A percentile compares a stretch with the other conserved stretches of the same genome.
Evolutionary conservation across 2,888 invertebrate species (phyloP).

Genomic region (Aproaerema taeniolella): DNA sequence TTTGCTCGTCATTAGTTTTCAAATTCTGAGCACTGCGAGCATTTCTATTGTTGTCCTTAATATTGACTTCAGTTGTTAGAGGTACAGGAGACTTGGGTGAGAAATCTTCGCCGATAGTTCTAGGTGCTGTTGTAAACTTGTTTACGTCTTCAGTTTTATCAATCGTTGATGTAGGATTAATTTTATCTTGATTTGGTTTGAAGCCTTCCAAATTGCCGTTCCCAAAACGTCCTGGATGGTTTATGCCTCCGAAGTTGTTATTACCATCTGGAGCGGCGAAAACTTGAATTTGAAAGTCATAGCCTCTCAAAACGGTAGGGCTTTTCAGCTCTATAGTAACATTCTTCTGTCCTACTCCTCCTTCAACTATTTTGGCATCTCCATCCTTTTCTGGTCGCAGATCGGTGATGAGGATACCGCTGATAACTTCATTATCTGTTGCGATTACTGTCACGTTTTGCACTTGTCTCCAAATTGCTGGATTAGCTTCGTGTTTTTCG

Average conservation of each 20-base stretch:
- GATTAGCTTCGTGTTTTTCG: slow-evolving; percentile 47
- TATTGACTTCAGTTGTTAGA: slow-evolving; percentile 1
- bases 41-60: neutral
- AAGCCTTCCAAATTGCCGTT: too few relatives aligned
- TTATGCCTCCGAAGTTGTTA: neutral
- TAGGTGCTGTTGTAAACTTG: slow-evolving; percentile 5
- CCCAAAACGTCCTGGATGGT: neutral
- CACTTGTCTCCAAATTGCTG: slow-evolving; percentile 50
- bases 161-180: too few relatives aligned
- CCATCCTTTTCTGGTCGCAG: slow-evolving; percentile 56
- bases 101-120: neutral
- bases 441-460: slow-evolving; percentile 46
- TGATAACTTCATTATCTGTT: slow-evolving; percentile 45
- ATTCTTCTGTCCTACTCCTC: slow-evolving; percentile 52
- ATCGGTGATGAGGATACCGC: slow-evolving; percentile 46
- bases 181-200: too few relatives aligned
- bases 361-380: slow-evolving; percentile 48
- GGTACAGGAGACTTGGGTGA: slow-evolving; percentile 5
- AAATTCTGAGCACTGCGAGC: neutral
- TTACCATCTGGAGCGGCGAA: too few relatives aligned
- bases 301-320: slow-evolving; percentile 56
- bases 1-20: neutral
- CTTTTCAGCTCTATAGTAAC: slow-evolving; percentile 60
- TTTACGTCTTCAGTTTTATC: too few relatives aligned
- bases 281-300: slow-evolving; percentile 50